These are phyloP conservation scores for Tetrao urogallus DNA, from an alignment of 2,113 vertebrate genomes.

Conservation along the genomic window DNA sequence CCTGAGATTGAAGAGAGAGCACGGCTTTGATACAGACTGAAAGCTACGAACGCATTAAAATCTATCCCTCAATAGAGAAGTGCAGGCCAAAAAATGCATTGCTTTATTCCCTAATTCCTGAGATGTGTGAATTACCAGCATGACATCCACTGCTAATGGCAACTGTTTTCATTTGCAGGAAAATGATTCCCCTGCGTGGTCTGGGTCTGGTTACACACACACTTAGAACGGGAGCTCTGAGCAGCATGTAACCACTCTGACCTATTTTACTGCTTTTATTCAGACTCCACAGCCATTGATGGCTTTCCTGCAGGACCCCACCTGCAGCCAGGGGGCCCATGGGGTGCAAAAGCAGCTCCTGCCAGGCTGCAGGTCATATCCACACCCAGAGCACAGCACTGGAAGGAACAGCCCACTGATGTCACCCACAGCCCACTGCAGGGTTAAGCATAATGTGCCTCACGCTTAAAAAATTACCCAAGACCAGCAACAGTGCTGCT, in stretches of 20 bases:
- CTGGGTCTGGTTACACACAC: background rate
- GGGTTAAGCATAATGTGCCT: accelerated
- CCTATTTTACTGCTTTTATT: background rate
- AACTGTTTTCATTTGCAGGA: background rate
- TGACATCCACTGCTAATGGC: background rate
- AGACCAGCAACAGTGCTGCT: background rate
- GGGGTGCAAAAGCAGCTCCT: background rate
- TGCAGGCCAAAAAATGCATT: background rate
- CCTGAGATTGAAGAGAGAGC: background rate
- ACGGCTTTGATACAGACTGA: background rate
- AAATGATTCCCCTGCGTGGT: accelerated
- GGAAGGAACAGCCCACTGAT: background rate
- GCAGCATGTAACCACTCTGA: accelerated
- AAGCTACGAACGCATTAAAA: background rate
- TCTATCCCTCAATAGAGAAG: background rate
- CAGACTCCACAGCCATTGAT: background rate
- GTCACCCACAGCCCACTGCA: background rate
- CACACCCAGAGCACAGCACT: background rate
- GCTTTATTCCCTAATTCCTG: accelerated
- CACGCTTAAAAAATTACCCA: background rate
- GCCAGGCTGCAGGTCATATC: background rate
- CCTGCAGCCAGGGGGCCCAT: background rate
- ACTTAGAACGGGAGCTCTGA: background rate
- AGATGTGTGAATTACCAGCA: background rate
- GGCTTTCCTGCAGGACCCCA: background rate